These are phyloP conservation scores for Orientallactaga bullata DNA, from an alignment of 2,113 vertebrate genomes.

Conservation along the genomic window DNA sequence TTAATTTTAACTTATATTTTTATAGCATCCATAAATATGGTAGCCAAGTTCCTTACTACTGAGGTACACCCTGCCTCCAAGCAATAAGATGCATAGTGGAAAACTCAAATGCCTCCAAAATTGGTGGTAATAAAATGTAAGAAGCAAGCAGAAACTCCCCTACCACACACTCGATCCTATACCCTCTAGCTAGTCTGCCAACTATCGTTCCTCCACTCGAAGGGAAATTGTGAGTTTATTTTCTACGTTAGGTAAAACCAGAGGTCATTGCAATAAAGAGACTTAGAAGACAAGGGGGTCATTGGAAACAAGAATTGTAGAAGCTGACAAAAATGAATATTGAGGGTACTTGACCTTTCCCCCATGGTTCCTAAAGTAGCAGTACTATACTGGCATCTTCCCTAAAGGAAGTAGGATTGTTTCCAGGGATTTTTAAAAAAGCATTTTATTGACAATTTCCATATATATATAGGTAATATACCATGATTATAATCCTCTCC, in stretches of 20 bases:
- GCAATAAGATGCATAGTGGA: not conserved
- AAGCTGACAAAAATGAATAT: not conserved
- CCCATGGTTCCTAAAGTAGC: not conserved
- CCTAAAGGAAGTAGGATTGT: not conserved
- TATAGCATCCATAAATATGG: too few relatives aligned
- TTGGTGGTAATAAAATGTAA: not conserved
- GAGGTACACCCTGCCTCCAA: not conserved
- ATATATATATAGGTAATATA: too few relatives aligned
- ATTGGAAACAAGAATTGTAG: not conserved
- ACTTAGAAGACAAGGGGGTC: not conserved
- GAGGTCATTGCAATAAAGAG: not conserved
- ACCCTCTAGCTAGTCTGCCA: not conserved
- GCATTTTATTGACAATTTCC: too few relatives aligned
- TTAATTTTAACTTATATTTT: too few relatives aligned
- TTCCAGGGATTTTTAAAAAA: too few relatives aligned
- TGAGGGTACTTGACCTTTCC: not conserved
- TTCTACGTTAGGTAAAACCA: not conserved
- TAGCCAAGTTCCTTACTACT: not conserved
- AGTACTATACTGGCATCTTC: not conserved
- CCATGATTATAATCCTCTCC: too few relatives aligned
- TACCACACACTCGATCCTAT: too few relatives aligned
- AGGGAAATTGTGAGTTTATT: not conserved
- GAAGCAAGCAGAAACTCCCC: not conserved
- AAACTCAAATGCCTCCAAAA: not conserved
- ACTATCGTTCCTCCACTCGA: not conserved